phyloP scores from a whole-genome alignment of 1,140 invertebrate genomes.

The Euschistus heros region DNA sequence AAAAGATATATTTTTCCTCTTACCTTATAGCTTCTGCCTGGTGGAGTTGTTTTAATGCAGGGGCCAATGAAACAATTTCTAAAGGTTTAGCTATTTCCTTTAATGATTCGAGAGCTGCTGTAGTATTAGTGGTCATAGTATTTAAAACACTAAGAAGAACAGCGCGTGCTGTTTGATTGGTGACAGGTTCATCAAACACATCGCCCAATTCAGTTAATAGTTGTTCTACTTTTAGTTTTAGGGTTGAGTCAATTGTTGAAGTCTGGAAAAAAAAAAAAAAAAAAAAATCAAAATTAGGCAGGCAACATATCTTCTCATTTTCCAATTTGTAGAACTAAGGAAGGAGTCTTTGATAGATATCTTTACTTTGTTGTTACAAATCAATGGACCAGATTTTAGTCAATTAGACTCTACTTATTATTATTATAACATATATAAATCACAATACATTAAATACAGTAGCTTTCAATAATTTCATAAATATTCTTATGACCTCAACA shows the following conservation, averaged over 20 bases:
- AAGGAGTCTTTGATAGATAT: too few relatives aligned
- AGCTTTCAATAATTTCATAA: too few relatives aligned
- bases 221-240: slow-evolving; percentile 52
- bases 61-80: slow-evolving; percentile 51
- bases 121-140: slow-evolving; percentile 55
- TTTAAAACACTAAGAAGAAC: slow-evolving; percentile 52
- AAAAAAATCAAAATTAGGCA: background rate
- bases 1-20: slow-evolving; percentile 18
- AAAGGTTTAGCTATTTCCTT: slow-evolving; percentile 61
- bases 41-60: slow-evolving; percentile 39
- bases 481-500: too few relatives aligned
- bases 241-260: slow-evolving; percentile 42
- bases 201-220: slow-evolving; percentile 57
- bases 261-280: slow-evolving; percentile 35
- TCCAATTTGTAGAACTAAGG: too few relatives aligned
- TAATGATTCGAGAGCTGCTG: slow-evolving; percentile 54
- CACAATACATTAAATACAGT: too few relatives aligned
- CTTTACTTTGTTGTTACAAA: too few relatives aligned
- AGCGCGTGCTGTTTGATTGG: slow-evolving; percentile 59
- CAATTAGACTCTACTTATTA: too few relatives aligned
- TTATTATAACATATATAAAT: too few relatives aligned
- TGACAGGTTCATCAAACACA: slow-evolving; percentile 59
- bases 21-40: slow-evolving; percentile 38
- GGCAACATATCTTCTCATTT: too few relatives aligned
- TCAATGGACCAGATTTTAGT: too few relatives aligned